These are phyloP conservation scores for Meliscaeva auricollis DNA, from an alignment of 2,888 invertebrate genomes.

Conservation along the genomic window DNA sequence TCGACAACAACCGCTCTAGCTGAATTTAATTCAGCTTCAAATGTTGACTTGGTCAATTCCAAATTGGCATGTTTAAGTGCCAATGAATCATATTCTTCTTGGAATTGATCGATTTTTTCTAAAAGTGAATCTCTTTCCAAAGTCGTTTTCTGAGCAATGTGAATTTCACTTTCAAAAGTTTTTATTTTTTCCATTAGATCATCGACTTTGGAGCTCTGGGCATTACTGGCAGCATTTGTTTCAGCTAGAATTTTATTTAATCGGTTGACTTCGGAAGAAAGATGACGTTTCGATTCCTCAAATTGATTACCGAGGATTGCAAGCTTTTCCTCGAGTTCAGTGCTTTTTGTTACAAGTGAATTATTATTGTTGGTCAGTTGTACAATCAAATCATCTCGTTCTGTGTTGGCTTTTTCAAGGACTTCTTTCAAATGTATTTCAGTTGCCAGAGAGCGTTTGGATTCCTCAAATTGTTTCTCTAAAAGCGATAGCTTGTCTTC, in stretches of 20 bases:
- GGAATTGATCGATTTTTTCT: slow-evolving; percentile 46
- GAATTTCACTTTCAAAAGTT: slow-evolving; percentile 35
- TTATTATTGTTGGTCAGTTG: slow-evolving; percentile 62
- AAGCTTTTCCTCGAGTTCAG: slow-evolving; percentile 53
- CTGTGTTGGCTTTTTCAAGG: slow-evolving; percentile 53
- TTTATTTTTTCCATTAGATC: slow-evolving; percentile 53
- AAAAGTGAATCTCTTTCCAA: slow-evolving; percentile 46
- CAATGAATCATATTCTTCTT: slow-evolving; percentile 42
- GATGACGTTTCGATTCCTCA: slow-evolving; percentile 61
- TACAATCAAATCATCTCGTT: slow-evolving; percentile 66
- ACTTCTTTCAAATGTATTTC: slow-evolving; percentile 55
- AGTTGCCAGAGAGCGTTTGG: slow-evolving; percentile 20
- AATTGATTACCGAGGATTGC: slow-evolving; percentile 61
- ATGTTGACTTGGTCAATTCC: slow-evolving; percentile 31
- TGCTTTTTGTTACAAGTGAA: slow-evolving; percentile 46
- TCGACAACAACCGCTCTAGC: slow-evolving; percentile 59
- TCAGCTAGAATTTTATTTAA: slow-evolving; percentile 39
- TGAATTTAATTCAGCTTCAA: slow-evolving; percentile 61
- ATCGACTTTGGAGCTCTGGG: slow-evolving; percentile 42
- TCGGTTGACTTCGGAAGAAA: slow-evolving; percentile 35
- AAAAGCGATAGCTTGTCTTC: slow-evolving; percentile 7
- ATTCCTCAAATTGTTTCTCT: slow-evolving; percentile 22
- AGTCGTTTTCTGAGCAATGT: neutral
- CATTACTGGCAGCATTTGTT: neutral
- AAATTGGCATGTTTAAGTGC: slow-evolving; percentile 33